Percentiles rank a stretch among this genome's conserved stretches.
These are phyloP conservation scores for Agriopis leucophaearia DNA, from an alignment of 2,888 invertebrate species.

Conservation along the genomic window DNA sequence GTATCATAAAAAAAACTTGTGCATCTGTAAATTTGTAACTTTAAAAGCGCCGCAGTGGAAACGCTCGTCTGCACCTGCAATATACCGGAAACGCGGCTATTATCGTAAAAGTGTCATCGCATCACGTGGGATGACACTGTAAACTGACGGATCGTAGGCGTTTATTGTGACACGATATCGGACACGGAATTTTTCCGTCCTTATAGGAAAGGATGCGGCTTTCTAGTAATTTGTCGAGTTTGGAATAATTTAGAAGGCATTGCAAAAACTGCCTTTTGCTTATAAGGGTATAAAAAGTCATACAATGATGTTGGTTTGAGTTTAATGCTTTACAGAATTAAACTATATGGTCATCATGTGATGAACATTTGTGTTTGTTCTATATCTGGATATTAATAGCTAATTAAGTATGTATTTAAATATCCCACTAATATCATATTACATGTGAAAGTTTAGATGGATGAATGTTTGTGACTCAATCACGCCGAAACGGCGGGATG, in stretches of 20 bases:
- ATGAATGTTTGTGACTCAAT: too few relatives aligned
- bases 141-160: constrained; percentile 64
- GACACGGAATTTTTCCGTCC: constrained; percentile 47
- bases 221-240: constrained; percentile 18
- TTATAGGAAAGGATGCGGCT: constrained; percentile 18
- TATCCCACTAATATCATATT: too few relatives aligned
- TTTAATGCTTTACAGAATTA: too few relatives aligned
- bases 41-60: constrained; percentile 3
- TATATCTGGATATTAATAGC: too few relatives aligned
- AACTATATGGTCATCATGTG: too few relatives aligned
- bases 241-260: neutral
- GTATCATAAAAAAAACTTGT: too few relatives aligned
- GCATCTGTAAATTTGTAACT: too few relatives aligned
- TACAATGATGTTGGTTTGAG: neutral
- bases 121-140: constrained; percentile 65
- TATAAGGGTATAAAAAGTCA: neutral
- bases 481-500: too few relatives aligned
- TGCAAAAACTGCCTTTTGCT: neutral
- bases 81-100: constrained; percentile 60
- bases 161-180: constrained; percentile 50
- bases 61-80: constrained; percentile 53
- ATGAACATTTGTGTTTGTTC: too few relatives aligned
- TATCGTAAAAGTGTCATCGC: constrained; percentile 73
- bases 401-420: too few relatives aligned
- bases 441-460: too few relatives aligned